Conservation (phyloP, 1,140 invertebrate genomes). For the Doryteuthis pealeii region DNA sequence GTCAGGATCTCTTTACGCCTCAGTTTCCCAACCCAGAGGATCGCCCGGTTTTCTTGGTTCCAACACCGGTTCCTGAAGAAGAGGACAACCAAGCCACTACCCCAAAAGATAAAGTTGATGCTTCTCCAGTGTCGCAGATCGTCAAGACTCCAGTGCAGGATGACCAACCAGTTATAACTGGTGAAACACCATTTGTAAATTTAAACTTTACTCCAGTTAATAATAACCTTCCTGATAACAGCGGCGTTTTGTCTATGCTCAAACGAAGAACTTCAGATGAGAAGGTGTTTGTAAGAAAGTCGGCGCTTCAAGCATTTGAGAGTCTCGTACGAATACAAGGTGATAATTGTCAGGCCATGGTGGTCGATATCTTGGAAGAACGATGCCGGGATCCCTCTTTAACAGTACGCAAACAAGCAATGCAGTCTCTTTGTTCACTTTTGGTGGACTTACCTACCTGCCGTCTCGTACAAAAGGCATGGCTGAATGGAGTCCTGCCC, state of each 20-base stretch:
- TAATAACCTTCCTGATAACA: conserved; percentile 30
- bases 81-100: background rate
- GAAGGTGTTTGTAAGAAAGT: conserved; percentile 66
- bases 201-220: background rate
- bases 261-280: conserved; percentile 63
- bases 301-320: conserved; percentile 64
- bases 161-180: background rate
- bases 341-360: conserved; percentile 25
- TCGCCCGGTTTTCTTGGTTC: background rate
- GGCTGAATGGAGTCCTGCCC: conserved; percentile 63
- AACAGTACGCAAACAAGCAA: conserved; percentile 64
- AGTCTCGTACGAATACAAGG: conserved; percentile 37
- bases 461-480: conserved; percentile 54
- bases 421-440: conserved; percentile 64
- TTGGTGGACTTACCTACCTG: conserved; percentile 61
- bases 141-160: background rate
- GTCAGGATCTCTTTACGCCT: conserved; percentile 61
- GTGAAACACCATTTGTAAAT: background rate
- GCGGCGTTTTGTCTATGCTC: conserved; percentile 61
- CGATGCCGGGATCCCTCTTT: conserved; percentile 66
- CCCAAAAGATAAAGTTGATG: background rate
- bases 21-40: background rate
- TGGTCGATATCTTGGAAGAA: conserved; percentile 15
- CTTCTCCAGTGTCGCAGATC: background rate
- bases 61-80: background rate